Conservation (phyloP, 2,797 vertebrate species). For the Borostomias antarcticus region DNA sequence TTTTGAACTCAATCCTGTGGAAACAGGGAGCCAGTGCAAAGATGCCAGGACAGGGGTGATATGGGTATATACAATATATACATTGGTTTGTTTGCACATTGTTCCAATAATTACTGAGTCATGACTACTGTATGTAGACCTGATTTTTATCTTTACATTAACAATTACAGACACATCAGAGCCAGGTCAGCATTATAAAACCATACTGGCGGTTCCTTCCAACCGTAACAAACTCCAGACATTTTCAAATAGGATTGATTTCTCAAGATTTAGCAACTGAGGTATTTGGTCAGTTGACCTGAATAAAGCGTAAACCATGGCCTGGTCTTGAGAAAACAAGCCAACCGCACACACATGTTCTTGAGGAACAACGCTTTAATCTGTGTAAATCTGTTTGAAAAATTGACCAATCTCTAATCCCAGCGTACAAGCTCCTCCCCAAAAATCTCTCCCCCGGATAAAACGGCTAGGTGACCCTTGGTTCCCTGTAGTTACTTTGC, state of each 20-base stretch:
- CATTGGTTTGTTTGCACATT: not conserved
- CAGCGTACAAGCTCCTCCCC: slow-evolving; percentile 50
- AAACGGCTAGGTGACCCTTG: slow-evolving; percentile 45
- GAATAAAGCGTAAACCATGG: slow-evolving; percentile 45
- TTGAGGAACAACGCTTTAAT: slow-evolving; percentile 69
- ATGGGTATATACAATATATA: too few relatives aligned
- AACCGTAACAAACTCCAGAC: not conserved
- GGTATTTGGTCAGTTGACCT: slow-evolving; percentile 34
- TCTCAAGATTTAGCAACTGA: slow-evolving; percentile 21
- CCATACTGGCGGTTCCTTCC: not conserved
- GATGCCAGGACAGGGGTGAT: too few relatives aligned
- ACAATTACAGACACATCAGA: not conserved
- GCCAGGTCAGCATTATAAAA: not conserved
- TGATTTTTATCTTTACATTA: not conserved
- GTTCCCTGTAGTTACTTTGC: not conserved
- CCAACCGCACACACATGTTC: slow-evolving; percentile 53
- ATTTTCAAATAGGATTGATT: not conserved
- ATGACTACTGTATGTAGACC: not conserved
- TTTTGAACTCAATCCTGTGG: too few relatives aligned
- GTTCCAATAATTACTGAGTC: not conserved
- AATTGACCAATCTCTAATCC: slow-evolving; percentile 67
- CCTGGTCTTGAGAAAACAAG: slow-evolving; percentile 50
- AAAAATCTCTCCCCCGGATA: slow-evolving; percentile 43
- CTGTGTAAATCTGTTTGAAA: slow-evolving; percentile 44
- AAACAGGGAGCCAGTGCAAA: too few relatives aligned